These are phyloP conservation scores for Tangara arthus DNA, from an alignment of 2,797 vertebrate species.

Conservation along the genomic window DNA sequence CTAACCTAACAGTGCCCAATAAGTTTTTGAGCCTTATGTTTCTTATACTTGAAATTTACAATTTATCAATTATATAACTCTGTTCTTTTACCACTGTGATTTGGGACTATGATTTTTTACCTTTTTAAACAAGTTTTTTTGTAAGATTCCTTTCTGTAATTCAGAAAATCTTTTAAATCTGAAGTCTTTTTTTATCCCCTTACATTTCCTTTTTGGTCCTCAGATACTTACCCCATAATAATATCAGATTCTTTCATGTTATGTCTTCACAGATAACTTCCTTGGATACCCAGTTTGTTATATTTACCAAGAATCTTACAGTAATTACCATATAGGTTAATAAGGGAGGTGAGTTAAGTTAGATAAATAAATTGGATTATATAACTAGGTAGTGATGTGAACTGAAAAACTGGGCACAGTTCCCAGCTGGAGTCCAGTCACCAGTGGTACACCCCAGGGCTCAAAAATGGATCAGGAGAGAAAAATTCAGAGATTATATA, in stretches of 20 bases:
- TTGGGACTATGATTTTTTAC: not conserved
- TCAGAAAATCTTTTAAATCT: not conserved
- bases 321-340: not conserved
- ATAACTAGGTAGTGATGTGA: not conserved
- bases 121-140: not conserved
- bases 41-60: not conserved
- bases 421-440: not conserved
- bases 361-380: not conserved
- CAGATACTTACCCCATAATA: not conserved
- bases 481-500: not conserved
- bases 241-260: not conserved
- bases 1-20: not conserved
- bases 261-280: not conserved
- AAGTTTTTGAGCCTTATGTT: not conserved
- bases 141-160: not conserved
- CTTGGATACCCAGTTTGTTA: not conserved
- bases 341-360: not conserved
- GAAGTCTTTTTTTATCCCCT: not conserved
- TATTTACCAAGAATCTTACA: not conserved
- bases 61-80: not conserved
- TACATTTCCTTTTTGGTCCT: not conserved
- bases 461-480: accelerated
- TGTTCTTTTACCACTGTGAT: not conserved
- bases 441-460: not conserved
- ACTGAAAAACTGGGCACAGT: not conserved